Conservation (phyloP, 2,113 vertebrate genomes). For the Hyperopisus bebe region DNA sequence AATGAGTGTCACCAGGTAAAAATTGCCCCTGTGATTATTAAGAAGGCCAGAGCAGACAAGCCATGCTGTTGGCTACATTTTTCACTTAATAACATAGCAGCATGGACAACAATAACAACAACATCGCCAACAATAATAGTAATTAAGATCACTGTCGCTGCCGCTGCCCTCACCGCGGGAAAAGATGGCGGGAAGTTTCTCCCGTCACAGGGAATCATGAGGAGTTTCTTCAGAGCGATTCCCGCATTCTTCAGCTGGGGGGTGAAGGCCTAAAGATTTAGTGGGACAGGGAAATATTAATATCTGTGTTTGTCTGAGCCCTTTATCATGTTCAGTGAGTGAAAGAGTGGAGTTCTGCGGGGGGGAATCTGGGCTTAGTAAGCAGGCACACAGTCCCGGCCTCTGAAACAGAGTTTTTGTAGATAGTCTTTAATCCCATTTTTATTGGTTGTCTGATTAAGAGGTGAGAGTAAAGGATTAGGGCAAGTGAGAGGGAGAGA, state of each 20-base stretch:
- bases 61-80: background rate
- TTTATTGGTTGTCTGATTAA: slow-evolving; percentile 65
- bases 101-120: background rate
- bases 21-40: slow-evolving; percentile 16
- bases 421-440: slow-evolving; percentile 61
- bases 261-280: slow-evolving; percentile 25
- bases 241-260: background rate
- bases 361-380: slow-evolving; percentile 45
- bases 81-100: background rate
- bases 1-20: background rate
- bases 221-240: background rate
- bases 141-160: background rate
- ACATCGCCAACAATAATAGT: background rate
- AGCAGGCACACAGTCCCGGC: slow-evolving; percentile 47
- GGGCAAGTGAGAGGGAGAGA: slow-evolving; percentile 18
- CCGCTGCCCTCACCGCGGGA: background rate
- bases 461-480: slow-evolving; percentile 50
- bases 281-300: slow-evolving; percentile 10
- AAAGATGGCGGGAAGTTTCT: background rate
- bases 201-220: background rate
- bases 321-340: slow-evolving; percentile 19
- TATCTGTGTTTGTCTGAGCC: slow-evolving; percentile 19
- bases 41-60: slow-evolving; percentile 13
- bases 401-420: slow-evolving; percentile 51
- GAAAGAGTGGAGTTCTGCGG: background rate